Evolutionary conservation across 2,797 vertebrate genomes (phyloP).

Genomic region (Aythya fuligula): DNA sequence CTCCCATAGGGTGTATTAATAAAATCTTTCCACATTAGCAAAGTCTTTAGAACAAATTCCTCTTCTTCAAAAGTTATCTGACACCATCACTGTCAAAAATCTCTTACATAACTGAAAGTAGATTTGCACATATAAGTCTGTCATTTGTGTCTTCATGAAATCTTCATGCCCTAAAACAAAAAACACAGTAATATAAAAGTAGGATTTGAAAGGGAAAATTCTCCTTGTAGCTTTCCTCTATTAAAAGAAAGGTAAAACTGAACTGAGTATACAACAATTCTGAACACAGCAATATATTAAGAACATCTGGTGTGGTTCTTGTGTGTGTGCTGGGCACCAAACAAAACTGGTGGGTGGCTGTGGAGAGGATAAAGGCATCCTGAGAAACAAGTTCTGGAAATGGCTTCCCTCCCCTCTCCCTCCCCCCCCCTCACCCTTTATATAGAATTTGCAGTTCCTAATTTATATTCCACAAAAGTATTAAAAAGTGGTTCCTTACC

Average conservation of each 20-base stretch:
- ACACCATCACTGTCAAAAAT: neutral
- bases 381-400: neutral
- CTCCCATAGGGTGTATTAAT: neutral
- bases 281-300: neutral
- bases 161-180: neutral
- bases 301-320: neutral
- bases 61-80: neutral
- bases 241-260: neutral
- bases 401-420: rapidly evolving
- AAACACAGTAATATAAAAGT: neutral
- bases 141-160: neutral
- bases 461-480: neutral
- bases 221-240: neutral
- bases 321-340: neutral
- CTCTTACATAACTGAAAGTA: neutral
- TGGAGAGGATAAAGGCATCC: neutral
- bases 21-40: conserved; percentile 24
- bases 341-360: neutral
- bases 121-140: neutral
- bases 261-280: neutral
- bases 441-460: neutral
- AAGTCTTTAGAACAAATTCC: conserved; percentile 14
- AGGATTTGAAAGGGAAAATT: neutral
- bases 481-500: neutral
- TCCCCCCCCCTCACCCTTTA: neutral